Conservation (phyloP, 2,113 vertebrate genomes). For the Turdus rufiventris region DNA sequence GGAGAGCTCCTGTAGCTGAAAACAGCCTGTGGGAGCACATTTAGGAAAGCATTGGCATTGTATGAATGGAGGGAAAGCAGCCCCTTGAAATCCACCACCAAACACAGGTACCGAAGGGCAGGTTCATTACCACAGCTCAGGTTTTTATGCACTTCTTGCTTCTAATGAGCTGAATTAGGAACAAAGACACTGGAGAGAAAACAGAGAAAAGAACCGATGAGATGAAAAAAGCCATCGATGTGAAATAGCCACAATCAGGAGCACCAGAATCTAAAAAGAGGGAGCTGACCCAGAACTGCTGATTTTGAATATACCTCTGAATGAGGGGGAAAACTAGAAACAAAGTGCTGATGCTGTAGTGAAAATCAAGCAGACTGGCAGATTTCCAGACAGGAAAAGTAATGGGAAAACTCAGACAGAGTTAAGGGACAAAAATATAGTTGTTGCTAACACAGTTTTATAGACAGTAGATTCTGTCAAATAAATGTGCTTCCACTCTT, state of each 20-base stretch:
- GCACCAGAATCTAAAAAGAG: background rate
- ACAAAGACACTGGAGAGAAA: background rate
- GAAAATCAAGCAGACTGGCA: background rate
- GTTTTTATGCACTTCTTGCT: background rate
- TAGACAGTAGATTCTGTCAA: background rate
- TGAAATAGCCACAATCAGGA: background rate
- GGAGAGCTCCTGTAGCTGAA: background rate
- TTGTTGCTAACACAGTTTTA: background rate
- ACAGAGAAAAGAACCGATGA: background rate
- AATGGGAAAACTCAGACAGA: background rate
- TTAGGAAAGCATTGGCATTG: background rate
- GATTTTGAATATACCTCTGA: background rate
- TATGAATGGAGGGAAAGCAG: background rate
- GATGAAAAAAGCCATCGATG: background rate
- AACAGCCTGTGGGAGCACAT: background rate
- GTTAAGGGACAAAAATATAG: background rate
- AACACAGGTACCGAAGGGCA: background rate
- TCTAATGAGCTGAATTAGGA: background rate
- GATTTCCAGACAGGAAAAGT: background rate
- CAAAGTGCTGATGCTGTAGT: background rate
- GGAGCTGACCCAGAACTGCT: background rate
- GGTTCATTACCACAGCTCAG: background rate
- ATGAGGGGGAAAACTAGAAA: accelerated
- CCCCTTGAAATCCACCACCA: background rate
- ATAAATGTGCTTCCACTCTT: background rate